Conservation (phyloP, 1,140 invertebrate genomes). For the Thaumatotibia leucotreta region DNA sequence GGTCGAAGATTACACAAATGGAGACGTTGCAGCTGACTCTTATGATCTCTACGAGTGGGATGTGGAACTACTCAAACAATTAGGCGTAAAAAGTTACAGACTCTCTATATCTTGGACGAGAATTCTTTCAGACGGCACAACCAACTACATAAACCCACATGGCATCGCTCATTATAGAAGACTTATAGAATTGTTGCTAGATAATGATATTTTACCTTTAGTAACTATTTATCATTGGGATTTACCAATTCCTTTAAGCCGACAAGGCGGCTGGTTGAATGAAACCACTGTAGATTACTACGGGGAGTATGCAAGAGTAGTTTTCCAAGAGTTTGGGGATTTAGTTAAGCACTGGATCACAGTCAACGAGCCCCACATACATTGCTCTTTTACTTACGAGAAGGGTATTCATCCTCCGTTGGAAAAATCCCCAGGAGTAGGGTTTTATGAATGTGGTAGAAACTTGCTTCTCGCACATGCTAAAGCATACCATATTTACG, state of each 20-base stretch:
- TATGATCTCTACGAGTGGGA: constrained; percentile 77
- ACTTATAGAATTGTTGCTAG: too few relatives aligned
- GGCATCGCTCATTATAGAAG: constrained; percentile 80
- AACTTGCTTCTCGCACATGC: too few relatives aligned
- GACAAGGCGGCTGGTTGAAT: constrained; percentile 78
- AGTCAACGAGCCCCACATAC: constrained; percentile 38
- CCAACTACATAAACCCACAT: constrained; percentile 66
- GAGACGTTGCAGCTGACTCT: constrained; percentile 77
- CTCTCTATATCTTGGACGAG: constrained; percentile 82
- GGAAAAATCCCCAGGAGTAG: too few relatives aligned
- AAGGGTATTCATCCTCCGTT: constrained; percentile 59
- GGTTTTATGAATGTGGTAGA: too few relatives aligned
- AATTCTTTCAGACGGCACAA: constrained; percentile 74
- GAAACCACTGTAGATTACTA: constrained; percentile 65
- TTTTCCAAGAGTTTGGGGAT: constrained; percentile 59
- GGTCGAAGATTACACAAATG: constrained; percentile 67
- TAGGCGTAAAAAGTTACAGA: constrained; percentile 54
- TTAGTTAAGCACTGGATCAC: constrained; percentile 68
- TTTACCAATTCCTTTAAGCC: constrained; percentile 69
- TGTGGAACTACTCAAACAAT: constrained; percentile 58
- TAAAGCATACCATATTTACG: too few relatives aligned
- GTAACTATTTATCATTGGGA: constrained; percentile 77
- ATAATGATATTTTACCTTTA: constrained; percentile 75
- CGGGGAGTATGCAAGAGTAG: constrained; percentile 56
- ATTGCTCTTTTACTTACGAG: constrained; percentile 62